These are phyloP conservation scores for Macrophya alboannulata DNA, from an alignment of 2,888 invertebrate genomes.

Conservation along the genomic window DNA sequence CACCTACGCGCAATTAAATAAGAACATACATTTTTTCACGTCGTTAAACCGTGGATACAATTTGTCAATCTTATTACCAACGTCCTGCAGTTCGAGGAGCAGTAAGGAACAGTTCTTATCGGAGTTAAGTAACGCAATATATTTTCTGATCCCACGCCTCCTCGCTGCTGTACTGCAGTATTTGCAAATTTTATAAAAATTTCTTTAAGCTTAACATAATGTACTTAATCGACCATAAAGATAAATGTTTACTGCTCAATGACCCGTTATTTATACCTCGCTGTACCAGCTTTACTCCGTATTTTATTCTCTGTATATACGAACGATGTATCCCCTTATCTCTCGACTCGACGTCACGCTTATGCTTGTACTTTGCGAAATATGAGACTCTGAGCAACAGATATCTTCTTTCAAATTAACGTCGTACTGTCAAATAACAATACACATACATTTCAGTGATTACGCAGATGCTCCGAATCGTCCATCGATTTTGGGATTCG, in stretches of 20 bases:
- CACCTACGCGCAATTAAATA: background rate
- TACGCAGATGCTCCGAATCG: background rate
- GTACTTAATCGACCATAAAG: conserved; percentile 50
- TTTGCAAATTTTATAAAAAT: conserved; percentile 12
- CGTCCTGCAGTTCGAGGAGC: background rate
- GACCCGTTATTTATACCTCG: conserved; percentile 15
- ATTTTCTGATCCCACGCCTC: background rate
- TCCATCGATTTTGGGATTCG: background rate
- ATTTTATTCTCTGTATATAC: conserved; percentile 13
- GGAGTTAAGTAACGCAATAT: background rate
- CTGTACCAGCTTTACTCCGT: background rate
- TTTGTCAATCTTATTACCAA: background rate
- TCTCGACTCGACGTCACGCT: background rate
- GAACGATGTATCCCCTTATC: conserved; percentile 2
- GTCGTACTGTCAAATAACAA: conserved; percentile 12
- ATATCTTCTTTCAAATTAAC: conserved; percentile 27
- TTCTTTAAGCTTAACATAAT: conserved; percentile 9
- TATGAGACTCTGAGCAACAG: background rate
- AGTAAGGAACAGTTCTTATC: background rate
- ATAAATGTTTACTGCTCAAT: conserved; percentile 40
- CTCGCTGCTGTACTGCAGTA: background rate
- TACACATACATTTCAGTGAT: background rate
- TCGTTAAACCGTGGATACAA: background rate
- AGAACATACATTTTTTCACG: background rate
- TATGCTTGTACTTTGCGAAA: background rate